Evolutionary conservation across 1,140 invertebrate species (phyloP).

Genomic region (Nymphalis io): DNA sequence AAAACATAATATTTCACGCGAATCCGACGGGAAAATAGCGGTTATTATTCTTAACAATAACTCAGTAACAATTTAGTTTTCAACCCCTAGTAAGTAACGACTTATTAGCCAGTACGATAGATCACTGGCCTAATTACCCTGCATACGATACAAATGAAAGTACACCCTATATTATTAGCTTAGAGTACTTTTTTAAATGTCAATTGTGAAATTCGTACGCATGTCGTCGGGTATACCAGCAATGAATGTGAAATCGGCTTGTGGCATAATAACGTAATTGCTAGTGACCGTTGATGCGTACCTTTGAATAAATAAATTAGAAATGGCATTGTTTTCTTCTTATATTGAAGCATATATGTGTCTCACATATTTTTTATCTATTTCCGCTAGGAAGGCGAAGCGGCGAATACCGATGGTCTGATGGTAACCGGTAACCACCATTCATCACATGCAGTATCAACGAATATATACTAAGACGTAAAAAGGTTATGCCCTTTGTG

Average conservation of each 20-base stretch:
- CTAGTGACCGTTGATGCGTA: conserved; percentile 10
- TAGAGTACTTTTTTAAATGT: conserved; percentile 6
- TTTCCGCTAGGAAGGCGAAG: too few relatives aligned
- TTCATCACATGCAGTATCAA: too few relatives aligned
- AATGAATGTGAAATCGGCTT: conserved; percentile 32
- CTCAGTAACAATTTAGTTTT: conserved; percentile 33
- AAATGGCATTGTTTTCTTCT: neutral
- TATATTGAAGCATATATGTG: neutral
- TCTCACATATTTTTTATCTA: too few relatives aligned
- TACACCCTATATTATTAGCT: neutral
- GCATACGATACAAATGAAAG: neutral
- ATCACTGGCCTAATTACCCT: conserved; percentile 32
- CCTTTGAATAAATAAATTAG: conserved; percentile 7
- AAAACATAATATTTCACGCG: conserved; percentile 8
- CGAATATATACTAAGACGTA: too few relatives aligned
- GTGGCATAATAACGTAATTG: conserved; percentile 37
- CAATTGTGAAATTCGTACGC: neutral
- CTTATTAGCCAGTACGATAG: conserved; percentile 34
- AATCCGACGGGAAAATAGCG: conserved; percentile 38
- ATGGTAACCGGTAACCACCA: too few relatives aligned
- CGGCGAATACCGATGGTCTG: too few relatives aligned
- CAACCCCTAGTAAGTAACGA: conserved; percentile 37
- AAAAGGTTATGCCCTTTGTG: too few relatives aligned
- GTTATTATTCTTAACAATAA: conserved; percentile 24
- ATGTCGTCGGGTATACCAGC: conserved; percentile 19